phyloP scores from a whole-genome alignment of 2,113 vertebrate species.

The Sceloporus undulatus region DNA sequence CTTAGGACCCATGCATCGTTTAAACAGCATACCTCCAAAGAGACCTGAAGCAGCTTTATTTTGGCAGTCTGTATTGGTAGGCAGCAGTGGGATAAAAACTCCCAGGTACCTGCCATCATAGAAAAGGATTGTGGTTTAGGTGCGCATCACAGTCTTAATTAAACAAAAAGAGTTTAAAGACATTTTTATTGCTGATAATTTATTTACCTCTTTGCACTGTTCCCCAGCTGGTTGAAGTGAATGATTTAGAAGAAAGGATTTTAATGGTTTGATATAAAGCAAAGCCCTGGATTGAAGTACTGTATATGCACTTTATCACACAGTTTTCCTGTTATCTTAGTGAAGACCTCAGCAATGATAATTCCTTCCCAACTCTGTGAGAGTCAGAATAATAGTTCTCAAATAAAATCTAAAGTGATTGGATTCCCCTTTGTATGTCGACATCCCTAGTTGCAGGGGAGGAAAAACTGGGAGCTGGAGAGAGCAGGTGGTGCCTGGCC shows the following conservation, averaged over 20 bases:
- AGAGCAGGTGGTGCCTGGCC: conserved; percentile 69
- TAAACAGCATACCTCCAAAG: too few species aligned
- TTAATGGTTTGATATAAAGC: conserved; percentile 72
- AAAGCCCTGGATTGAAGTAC: conserved; percentile 57
- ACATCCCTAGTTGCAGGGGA: conserved; percentile 24
- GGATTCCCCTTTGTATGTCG: conserved; percentile 55
- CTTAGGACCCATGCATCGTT: too few species aligned
- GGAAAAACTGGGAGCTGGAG: conserved; percentile 55
- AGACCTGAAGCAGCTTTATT: too few species aligned
- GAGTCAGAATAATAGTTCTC: conserved; percentile 42
- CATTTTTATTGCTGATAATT: conserved; percentile 57
- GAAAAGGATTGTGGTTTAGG: too few species aligned
- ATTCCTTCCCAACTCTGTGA: conserved; percentile 48
- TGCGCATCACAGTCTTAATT: conserved; percentile 26
- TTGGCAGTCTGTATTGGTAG: too few species aligned
- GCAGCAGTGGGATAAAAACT: too few species aligned
- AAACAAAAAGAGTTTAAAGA: conserved; percentile 37
- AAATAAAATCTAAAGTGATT: conserved; percentile 26
- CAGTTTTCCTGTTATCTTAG: conserved; percentile 57
- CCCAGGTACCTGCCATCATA: too few species aligned
- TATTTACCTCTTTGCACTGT: conserved; percentile 58
- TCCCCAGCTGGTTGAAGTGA: conserved; percentile 46
- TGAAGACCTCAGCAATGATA: conserved; percentile 43
- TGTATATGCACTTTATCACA: conserved; percentile 45
- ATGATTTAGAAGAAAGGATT: conserved; percentile 65